Evolutionary conservation across 2,113 vertebrate species (phyloP).

Genomic region (Cebus imitator): DNA sequence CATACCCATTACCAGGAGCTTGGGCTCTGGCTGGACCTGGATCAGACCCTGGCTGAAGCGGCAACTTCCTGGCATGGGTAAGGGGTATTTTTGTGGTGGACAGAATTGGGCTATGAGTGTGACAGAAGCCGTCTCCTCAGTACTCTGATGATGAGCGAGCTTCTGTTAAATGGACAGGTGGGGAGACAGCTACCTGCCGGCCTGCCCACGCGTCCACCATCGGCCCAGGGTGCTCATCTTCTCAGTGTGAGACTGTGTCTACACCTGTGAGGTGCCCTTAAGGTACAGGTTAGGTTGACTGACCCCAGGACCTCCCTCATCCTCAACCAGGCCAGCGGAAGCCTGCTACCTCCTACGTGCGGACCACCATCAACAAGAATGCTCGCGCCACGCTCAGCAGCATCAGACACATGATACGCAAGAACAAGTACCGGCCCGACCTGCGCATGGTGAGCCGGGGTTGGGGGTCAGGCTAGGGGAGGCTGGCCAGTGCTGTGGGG

Average conservation of each 20-base stretch:
- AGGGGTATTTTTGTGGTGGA: background rate
- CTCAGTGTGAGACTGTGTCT: background rate
- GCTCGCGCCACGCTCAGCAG: conserved; percentile 92
- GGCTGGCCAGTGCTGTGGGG: accelerated
- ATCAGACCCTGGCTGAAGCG: background rate
- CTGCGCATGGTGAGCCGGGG: conserved; percentile 90
- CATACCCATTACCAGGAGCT: accelerated
- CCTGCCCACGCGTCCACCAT: no score
- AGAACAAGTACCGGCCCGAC: conserved; percentile 93
- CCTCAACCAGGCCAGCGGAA: conserved; percentile 89
- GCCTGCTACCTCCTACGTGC: conserved; percentile 88
- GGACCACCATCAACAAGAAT: conserved; percentile 95
- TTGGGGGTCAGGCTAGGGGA: accelerated
- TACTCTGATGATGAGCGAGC: no score
- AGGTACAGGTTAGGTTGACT: background rate
- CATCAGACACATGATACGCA: conserved; percentile 93
- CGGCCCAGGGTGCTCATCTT: accelerated
- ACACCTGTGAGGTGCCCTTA: accelerated
- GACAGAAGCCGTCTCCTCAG: no score
- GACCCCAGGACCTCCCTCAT: background rate
- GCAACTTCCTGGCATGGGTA: background rate
- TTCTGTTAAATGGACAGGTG: no score
- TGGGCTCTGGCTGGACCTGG: background rate
- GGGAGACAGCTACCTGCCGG: no score
- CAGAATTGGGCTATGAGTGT: background rate